phyloP scores from a whole-genome alignment of 2,113 vertebrate genomes.

The Centropus unirufus region DNA sequence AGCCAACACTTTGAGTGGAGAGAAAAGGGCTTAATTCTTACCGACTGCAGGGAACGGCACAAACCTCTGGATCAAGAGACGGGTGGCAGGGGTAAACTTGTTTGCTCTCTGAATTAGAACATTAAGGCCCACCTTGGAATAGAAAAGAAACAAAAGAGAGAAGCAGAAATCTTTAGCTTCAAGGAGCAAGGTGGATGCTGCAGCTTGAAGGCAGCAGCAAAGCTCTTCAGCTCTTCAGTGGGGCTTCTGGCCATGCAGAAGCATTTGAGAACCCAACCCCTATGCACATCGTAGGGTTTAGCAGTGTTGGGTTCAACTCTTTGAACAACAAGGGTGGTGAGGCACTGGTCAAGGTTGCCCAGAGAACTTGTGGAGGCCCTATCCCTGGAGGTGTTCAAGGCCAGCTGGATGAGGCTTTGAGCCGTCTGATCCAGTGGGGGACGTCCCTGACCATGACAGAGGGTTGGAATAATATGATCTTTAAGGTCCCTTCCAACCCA shows the following conservation, averaged over 20 bases:
- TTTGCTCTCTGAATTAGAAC: conserved; percentile 88
- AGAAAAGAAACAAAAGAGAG: neutral
- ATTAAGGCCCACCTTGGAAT: conserved; percentile 87
- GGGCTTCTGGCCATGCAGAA: neutral
- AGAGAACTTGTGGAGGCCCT: too few species aligned
- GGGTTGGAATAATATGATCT: too few species aligned
- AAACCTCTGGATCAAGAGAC: conserved; percentile 90
- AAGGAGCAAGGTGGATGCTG: neutral
- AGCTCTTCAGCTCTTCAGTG: neutral
- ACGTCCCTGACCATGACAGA: too few species aligned
- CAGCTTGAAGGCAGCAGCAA: neutral
- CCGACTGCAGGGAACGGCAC: conserved; percentile 94
- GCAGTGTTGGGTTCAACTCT: neutral
- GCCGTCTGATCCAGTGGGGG: too few species aligned
- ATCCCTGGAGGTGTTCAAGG: too few species aligned
- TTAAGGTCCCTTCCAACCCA: too few species aligned
- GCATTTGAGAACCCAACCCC: rapidly evolving
- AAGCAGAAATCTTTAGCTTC: neutral
- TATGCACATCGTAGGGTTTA: rapidly evolving
- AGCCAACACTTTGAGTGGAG: rapidly evolving
- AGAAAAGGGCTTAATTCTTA: conserved; percentile 58
- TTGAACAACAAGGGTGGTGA: neutral
- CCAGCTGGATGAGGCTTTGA: too few species aligned
- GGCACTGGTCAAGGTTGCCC: too few species aligned
- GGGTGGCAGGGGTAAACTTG: conserved; percentile 85